These are phyloP conservation scores for Rhizomys pruinosus DNA, from an alignment of 2,113 vertebrate species.

Conservation along the genomic window DNA sequence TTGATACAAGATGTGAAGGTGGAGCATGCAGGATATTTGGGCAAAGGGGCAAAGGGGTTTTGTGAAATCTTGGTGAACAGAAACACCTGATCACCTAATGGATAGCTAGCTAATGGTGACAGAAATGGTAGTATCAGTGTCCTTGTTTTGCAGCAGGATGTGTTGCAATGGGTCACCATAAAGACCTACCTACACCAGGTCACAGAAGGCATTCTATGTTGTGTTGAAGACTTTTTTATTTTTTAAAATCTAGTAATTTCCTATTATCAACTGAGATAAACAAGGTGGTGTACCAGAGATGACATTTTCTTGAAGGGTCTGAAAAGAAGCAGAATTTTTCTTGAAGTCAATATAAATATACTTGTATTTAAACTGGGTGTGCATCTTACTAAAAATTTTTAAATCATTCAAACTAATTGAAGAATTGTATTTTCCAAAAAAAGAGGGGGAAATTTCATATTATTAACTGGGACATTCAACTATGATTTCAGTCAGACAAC, in stretches of 20 bases:
- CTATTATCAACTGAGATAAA: rapidly evolving
- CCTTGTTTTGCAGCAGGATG: too few relatives aligned
- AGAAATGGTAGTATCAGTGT: too few relatives aligned
- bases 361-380: not conserved
- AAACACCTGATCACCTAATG: too few relatives aligned
- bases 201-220: not conserved
- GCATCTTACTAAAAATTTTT: too few relatives aligned
- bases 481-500: not conserved
- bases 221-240: not conserved
- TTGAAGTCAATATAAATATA: not conserved
- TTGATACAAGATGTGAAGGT: not conserved
- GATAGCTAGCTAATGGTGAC: not conserved
- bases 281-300: not conserved
- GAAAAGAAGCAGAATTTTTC: not conserved
- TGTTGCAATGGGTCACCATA: too few relatives aligned
- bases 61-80: rapidly evolving
- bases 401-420: too few relatives aligned
- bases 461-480: too few relatives aligned
- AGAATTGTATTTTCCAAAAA: not conserved
- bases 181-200: rapidly evolving
- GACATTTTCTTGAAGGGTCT: not conserved
- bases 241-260: not conserved
- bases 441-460: not conserved
- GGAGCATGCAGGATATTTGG: not conserved
- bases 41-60: not conserved